These are phyloP conservation scores for Malurus cyaneus DNA, from an alignment of 2,113 vertebrate genomes.

Conservation along the genomic window DNA sequence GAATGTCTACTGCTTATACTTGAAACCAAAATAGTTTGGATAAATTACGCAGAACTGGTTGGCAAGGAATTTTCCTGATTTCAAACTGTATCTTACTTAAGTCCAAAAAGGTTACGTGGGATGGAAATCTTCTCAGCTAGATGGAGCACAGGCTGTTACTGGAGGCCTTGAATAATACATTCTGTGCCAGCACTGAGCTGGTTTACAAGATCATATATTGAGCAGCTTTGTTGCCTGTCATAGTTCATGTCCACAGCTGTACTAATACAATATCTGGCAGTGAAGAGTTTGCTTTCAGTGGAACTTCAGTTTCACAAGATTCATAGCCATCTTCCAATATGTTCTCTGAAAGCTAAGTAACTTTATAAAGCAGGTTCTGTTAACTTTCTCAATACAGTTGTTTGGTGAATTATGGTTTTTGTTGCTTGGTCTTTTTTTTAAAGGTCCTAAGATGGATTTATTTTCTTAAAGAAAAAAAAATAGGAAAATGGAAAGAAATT, in stretches of 20 bases:
- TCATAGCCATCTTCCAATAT: not conserved
- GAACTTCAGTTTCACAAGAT: not conserved
- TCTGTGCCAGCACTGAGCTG: not conserved
- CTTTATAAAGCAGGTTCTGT: not conserved
- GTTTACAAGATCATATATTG: not conserved
- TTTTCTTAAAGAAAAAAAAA: not conserved
- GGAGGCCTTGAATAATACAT: not conserved
- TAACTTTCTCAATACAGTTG: not conserved
- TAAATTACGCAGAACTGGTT: not conserved
- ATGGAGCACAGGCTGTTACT: not conserved
- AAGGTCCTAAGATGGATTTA: not conserved
- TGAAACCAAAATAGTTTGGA: not conserved
- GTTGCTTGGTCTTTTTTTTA: not conserved
- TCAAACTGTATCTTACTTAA: not conserved
- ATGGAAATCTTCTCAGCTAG: not conserved
- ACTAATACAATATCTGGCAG: rapidly evolving
- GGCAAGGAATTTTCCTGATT: not conserved
- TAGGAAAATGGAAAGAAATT: not conserved
- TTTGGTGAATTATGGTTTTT: not conserved
- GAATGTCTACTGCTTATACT: not conserved
- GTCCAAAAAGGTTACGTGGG: not conserved
- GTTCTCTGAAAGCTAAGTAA: not conserved
- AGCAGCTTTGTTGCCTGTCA: not conserved
- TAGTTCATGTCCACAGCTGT: not conserved
- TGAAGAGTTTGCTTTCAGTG: not conserved